These are phyloP conservation scores for Rhaphigaster nebulosa DNA, from an alignment of 2,888 invertebrate genomes.

Conservation along the genomic window DNA sequence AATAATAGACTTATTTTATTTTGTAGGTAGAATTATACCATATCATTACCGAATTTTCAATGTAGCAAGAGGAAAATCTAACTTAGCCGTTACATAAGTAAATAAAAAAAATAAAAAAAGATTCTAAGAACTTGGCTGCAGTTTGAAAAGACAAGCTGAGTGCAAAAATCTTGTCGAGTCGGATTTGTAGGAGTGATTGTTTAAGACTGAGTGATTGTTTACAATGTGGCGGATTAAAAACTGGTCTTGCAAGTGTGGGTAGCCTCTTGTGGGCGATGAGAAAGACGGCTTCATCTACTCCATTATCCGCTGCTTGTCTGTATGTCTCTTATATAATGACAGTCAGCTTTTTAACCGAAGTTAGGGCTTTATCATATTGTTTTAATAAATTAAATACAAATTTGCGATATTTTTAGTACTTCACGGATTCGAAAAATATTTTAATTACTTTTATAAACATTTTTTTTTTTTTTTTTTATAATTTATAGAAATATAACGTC, in stretches of 20 bases:
- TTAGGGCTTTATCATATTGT: not conserved
- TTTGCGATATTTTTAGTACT: too few relatives aligned
- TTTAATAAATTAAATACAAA: too few relatives aligned
- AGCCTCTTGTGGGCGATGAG: not conserved
- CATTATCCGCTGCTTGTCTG: not conserved
- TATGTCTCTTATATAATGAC: not conserved
- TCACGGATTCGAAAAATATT: too few relatives aligned
- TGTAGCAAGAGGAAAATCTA: too few relatives aligned
- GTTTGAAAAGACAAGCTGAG: not conserved
- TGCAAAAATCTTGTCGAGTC: slow-evolving; percentile 18
- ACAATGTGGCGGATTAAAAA: slow-evolving; percentile 51
- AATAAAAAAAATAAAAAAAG: not conserved
- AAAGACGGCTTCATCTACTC: slow-evolving; percentile 42
- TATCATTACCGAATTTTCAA: too few relatives aligned
- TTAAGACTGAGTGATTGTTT: slow-evolving; percentile 49
- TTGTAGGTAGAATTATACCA: too few relatives aligned
- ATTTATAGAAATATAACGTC: too few relatives aligned
- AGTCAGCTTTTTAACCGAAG: not conserved
- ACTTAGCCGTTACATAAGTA: not conserved
- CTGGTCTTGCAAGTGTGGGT: slow-evolving; percentile 54
- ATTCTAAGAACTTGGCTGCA: not conserved
- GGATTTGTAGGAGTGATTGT: slow-evolving; percentile 12
- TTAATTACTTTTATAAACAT: too few relatives aligned
- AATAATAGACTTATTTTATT: too few relatives aligned
- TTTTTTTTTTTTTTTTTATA: too few relatives aligned